Evolutionary conservation across 1,140 invertebrate species (phyloP).

Genomic region (Phenacoccus solenopsis): DNA sequence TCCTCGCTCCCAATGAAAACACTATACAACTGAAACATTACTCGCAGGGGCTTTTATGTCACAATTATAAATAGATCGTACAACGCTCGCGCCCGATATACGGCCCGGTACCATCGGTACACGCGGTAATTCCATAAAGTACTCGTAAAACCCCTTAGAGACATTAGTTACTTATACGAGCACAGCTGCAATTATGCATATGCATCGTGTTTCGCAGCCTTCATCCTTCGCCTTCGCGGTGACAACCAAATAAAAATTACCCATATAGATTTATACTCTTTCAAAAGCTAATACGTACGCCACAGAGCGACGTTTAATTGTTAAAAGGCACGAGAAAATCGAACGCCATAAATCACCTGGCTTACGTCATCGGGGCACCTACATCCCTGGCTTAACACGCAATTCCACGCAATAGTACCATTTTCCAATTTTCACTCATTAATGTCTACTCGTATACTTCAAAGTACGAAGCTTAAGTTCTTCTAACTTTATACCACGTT

Average conservation of each 20-base stretch:
- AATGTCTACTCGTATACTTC: not conserved
- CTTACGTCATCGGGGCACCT: not conserved
- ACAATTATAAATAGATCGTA: not conserved
- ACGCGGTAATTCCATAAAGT: not conserved
- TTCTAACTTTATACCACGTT: no score
- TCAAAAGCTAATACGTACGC: no score
- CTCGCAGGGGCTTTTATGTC: not conserved
- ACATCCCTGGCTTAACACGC: not conserved
- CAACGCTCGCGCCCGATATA: not conserved
- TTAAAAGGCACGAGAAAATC: not conserved
- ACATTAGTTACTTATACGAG: not conserved
- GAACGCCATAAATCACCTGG: not conserved
- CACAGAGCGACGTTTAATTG: not conserved
- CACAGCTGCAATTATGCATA: not conserved
- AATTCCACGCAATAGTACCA: no score
- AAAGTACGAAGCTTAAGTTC: not conserved
- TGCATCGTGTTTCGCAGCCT: not conserved
- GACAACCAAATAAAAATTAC: not conserved
- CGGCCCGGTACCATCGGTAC: no score
- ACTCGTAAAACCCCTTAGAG: not conserved
- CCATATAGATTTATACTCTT: not conserved
- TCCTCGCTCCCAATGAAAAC: not conserved
- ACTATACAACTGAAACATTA: not conserved
- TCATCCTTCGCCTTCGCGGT: not conserved
- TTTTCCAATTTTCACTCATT: no score